Evolutionary conservation across 2,113 vertebrate species (phyloP).

Genomic region (Xenopus laevis): DNA sequence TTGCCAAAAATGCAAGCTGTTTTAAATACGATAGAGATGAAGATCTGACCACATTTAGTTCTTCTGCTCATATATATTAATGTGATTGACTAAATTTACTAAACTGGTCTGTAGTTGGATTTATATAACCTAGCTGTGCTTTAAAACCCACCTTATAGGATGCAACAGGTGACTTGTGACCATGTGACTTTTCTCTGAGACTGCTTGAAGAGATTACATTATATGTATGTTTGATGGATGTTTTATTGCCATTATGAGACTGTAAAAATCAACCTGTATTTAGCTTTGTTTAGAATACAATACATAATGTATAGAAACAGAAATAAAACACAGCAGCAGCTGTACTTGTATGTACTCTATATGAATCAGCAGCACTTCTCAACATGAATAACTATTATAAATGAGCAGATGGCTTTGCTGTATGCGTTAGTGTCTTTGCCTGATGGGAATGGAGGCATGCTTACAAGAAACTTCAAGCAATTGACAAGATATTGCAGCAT

Average conservation of each 20-base stretch:
- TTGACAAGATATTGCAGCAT: no score
- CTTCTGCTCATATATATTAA: no score
- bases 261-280: slow-evolving; percentile 11
- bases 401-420: slow-evolving; percentile 31
- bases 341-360: slow-evolving; percentile 6
- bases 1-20: no score
- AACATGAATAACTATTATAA: slow-evolving; percentile 7
- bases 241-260: slow-evolving; percentile 2
- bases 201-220: no score
- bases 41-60: no score
- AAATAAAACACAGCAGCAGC: slow-evolving; percentile 25
- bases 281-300: neutral
- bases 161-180: no score
- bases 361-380: slow-evolving; percentile 17
- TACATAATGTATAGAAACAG: slow-evolving; percentile 18
- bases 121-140: no score
- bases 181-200: no score
- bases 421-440: slow-evolving; percentile 30
- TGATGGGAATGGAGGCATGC: slow-evolving; percentile 10
- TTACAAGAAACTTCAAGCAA: neutral
- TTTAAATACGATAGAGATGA: no score
- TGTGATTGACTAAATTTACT: no score
- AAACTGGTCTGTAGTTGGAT: no score
- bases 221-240: neutral
- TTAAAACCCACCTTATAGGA: no score